These are phyloP conservation scores for Bombus terrestris DNA, from an alignment of 1,140 invertebrate species.

Conservation along the genomic window DNA sequence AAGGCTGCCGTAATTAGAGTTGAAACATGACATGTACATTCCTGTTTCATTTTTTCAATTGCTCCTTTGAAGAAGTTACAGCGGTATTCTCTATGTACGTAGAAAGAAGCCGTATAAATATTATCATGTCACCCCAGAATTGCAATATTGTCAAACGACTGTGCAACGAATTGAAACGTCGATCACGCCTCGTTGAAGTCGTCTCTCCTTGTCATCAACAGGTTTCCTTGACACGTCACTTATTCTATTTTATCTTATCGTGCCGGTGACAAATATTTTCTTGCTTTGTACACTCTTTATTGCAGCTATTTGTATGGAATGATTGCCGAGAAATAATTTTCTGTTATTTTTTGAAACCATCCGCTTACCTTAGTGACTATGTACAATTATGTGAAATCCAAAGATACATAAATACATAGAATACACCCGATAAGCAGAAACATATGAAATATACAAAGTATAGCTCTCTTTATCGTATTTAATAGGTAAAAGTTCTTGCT, in stretches of 20 bases:
- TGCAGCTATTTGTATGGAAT: background rate
- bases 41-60: too few relatives aligned
- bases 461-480: too few relatives aligned
- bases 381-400: too few relatives aligned
- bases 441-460: too few relatives aligned
- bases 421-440: too few relatives aligned
- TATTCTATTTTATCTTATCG: background rate
- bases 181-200: background rate
- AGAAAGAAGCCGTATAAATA: background rate
- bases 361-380: background rate
- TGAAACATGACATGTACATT: rapidly evolving
- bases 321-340: background rate
- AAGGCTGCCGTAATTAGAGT: too few relatives aligned
- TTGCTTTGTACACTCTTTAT: background rate
- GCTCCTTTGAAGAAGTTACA: too few relatives aligned
- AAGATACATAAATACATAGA: too few relatives aligned
- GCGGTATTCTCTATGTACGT: too few relatives aligned
- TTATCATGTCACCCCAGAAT: background rate
- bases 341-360: background rate
- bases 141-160: background rate
- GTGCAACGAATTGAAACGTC: background rate
- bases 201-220: background rate
- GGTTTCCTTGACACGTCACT: background rate
- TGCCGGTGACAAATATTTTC: background rate
- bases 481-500: too few relatives aligned